Evolutionary conservation across 2,888 invertebrate genomes (phyloP), one percentile per base, ranked within the genome.

Genomic region (Azorinus chamasolen): DNA sequence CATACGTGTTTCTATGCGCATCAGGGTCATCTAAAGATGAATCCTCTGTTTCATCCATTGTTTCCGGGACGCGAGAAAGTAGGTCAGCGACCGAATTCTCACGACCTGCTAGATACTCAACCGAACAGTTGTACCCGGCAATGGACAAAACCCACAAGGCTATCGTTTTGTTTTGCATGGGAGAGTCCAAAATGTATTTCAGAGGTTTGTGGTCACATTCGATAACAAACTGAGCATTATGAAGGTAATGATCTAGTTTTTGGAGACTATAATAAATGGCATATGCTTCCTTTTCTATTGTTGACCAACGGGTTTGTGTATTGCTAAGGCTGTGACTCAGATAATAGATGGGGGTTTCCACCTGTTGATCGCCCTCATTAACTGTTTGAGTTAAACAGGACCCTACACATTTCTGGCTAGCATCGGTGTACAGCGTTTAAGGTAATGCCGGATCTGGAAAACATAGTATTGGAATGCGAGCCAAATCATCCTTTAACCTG

Each of bases 261-360:
- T 39, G 20, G 2, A 57, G 22, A 18, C 24, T 24, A 24, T 57
- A 41, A 14, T 41, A 41, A 22, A 57, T 57, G 3, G 22, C 4
- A 41, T 41, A 57, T 6, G 20, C 18, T 22, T 57, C 41, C 22
- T 41, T 20, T 57, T 57, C 57, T 3, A 57, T 57, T 16, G 24
- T 37, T 8, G 57, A 41, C 57, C 41, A 57, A 5, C 41, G 12
- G 5, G 41, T 20, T n/a, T 37, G 57, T 3, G 57, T 57, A 12
- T 57, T 41, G 41, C 41, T 41, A 18, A 57, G 14, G 18, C 14
- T 32, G 22, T 62, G 62, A 14, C 43, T 32, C 2, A 43, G 39
- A 25, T 41, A 41, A 8, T 43, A 20, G 16, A 53, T 46, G 14
- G 45, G 45, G 2, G 37, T 39, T 16, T 51, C 53, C 25, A 41